Conservation (phyloP, 2,797 vertebrate genomes). For the Aldrovandia affinis region DNA sequence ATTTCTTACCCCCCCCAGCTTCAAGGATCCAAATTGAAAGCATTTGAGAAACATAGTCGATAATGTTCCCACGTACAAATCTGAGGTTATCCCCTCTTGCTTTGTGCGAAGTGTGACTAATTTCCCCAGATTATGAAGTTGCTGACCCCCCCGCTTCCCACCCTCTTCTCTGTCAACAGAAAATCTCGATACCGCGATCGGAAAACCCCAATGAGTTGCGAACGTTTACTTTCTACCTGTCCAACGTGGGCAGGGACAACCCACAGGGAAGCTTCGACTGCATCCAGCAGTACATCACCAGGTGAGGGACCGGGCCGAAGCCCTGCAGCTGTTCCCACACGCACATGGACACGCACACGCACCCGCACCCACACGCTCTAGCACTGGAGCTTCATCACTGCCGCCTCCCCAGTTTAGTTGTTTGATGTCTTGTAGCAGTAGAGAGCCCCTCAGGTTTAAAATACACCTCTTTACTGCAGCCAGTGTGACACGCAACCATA, state of each 20-base stretch:
- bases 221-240: conserved; percentile 93
- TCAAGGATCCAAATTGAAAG: not conserved
- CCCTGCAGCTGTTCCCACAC: conserved; percentile 4
- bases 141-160: not conserved
- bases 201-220: conserved; percentile 80
- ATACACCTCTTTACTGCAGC: too few species aligned
- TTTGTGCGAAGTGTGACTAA: not conserved
- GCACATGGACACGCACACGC: not conserved
- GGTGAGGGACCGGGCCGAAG: conserved; percentile 69
- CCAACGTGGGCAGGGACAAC: conserved; percentile 92
- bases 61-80: not conserved
- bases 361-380: conserved; percentile 2
- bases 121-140: not conserved
- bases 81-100: not conserved
- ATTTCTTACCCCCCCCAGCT: not conserved
- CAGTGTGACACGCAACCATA: too few species aligned
- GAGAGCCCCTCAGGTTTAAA: too few species aligned
- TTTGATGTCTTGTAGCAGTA: too few species aligned
- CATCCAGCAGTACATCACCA: conserved; percentile 94
- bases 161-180: conserved; percentile 71
- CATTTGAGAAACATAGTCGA: not conserved
- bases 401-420: too few species aligned
- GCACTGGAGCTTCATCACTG: not conserved
- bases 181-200: conserved; percentile 90
- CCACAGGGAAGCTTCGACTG: conserved; percentile 98